These are phyloP conservation scores for Sussaba pulchella DNA, from an alignment of 2,888 invertebrate genomes.

Conservation along the genomic window DNA sequence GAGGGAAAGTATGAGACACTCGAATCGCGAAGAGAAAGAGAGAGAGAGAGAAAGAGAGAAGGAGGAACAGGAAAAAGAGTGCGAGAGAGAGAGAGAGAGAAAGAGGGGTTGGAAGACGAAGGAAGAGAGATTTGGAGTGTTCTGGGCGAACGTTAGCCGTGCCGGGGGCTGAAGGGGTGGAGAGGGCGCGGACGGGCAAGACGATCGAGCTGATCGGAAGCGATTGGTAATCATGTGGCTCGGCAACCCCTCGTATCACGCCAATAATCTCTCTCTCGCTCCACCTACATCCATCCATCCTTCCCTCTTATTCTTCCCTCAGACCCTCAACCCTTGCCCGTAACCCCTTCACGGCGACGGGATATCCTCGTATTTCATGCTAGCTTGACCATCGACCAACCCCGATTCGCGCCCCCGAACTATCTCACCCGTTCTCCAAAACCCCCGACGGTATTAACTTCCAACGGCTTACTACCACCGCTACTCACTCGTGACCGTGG, in stretches of 20 bases:
- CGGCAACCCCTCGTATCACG: slow-evolving; percentile 71
- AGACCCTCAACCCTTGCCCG: slow-evolving; percentile 48
- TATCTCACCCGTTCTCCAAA: background rate
- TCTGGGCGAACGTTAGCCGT: slow-evolving; percentile 35
- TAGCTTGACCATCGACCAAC: slow-evolving; percentile 71
- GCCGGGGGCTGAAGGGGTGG: slow-evolving; percentile 39
- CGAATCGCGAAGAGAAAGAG: background rate
- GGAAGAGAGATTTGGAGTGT: slow-evolving; percentile 21
- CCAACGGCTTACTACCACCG: slow-evolving; percentile 50
- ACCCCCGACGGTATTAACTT: slow-evolving; percentile 60
- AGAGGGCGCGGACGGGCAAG: slow-evolving; percentile 63
- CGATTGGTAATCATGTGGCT: slow-evolving; percentile 74
- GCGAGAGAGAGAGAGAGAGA: slow-evolving; percentile 12
- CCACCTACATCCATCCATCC: slow-evolving; percentile 32
- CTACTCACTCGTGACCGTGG: slow-evolving; percentile 15
- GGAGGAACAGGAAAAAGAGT: background rate
- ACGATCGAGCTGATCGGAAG: slow-evolving; percentile 72
- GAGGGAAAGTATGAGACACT: background rate
- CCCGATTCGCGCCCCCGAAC: slow-evolving; percentile 57
- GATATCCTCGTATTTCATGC: slow-evolving; percentile 72
- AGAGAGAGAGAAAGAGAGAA: background rate
- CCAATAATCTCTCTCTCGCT: slow-evolving; percentile 70
- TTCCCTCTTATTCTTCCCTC: slow-evolving; percentile 27
- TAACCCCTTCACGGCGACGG: slow-evolving; percentile 50
- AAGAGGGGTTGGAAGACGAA: background rate